These are phyloP conservation scores for Menidia beryllina DNA, from an alignment of 2,113 vertebrate species.

Conservation along the genomic window DNA sequence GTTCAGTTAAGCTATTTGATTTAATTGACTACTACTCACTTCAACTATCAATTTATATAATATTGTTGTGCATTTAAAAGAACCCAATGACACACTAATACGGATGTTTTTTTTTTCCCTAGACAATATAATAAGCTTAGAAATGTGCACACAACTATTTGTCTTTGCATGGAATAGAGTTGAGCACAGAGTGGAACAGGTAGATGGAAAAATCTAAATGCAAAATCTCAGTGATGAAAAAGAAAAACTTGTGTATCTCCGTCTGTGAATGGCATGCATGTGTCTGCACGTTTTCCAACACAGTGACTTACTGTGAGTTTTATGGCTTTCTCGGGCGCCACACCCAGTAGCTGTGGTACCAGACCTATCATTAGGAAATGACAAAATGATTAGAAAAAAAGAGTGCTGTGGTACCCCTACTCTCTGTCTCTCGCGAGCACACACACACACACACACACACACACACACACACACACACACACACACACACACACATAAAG, in stretches of 20 bases:
- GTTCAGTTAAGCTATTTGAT: too few relatives aligned
- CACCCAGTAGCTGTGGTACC: constrained; percentile 94
- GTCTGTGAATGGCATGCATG: constrained; percentile 25
- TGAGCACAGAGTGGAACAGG: background rate
- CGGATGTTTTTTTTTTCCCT: background rate
- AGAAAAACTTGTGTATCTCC: background rate
- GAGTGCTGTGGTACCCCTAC: constrained; percentile 63
- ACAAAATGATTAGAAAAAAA: constrained; percentile 82
- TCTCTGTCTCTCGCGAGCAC: background rate
- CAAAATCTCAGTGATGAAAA: background rate
- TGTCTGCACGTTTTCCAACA: constrained; percentile 25
- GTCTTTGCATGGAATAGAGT: background rate
- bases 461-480: constrained; percentile 22
- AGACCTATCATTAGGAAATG: constrained; percentile 89
- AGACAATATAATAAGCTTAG: background rate
- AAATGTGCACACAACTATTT: background rate
- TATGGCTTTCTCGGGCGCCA: constrained; percentile 94
- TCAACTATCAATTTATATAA: background rate
- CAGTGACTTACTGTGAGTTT: constrained; percentile 92
- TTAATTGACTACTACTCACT: too few relatives aligned
- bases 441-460: too few relatives aligned
- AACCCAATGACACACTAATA: background rate
- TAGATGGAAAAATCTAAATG: constrained; percentile 12
- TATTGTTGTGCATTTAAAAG: background rate
- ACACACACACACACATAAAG: constrained; percentile 14